Conservation (phyloP, 92 coral and sea anemone species). For the Micromussa lordhowensis region DNA sequence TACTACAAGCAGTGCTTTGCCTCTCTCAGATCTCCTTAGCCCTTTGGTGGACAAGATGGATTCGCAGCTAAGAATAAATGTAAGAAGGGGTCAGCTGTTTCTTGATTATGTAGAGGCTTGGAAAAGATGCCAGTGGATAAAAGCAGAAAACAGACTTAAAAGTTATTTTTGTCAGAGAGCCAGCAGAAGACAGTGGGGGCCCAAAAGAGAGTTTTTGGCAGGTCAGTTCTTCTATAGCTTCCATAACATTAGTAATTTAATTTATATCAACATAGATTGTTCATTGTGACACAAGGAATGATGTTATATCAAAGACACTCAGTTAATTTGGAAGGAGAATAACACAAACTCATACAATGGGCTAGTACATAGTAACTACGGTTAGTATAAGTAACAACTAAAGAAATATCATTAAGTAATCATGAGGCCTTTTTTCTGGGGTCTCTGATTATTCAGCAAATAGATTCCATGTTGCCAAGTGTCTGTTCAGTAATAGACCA, state of each 20-base stretch:
- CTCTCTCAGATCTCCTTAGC: slow-evolving; percentile 34
- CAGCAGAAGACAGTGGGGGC: slow-evolving; percentile 65
- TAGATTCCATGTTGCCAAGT: no score
- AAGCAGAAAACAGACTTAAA: slow-evolving; percentile 50
- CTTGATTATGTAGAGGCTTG: slow-evolving; percentile 55
- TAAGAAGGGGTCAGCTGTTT: slow-evolving; percentile 36
- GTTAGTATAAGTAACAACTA: no score
- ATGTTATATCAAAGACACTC: no score
- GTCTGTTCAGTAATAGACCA: no score
- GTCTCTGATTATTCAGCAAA: no score
- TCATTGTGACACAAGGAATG: neutral
- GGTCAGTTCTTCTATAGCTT: slow-evolving; percentile 34
- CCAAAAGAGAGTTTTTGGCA: slow-evolving; percentile 61
- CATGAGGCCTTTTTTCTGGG: no score
- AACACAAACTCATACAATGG: no score
- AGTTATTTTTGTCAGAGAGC: slow-evolving; percentile 62
- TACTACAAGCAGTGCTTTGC: neutral
- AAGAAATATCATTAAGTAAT: no score
- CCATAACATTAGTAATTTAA: neutral
- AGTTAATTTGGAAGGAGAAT: no score
- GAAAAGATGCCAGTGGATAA: slow-evolving; percentile 52
- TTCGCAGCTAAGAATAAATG: slow-evolving; percentile 51
- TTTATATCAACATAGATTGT: neutral
- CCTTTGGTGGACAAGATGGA: slow-evolving; percentile 48
- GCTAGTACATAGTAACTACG: no score